Evolutionary conservation across 2,113 vertebrate genomes (phyloP).

Genomic region (Brevimyrus niger): DNA sequence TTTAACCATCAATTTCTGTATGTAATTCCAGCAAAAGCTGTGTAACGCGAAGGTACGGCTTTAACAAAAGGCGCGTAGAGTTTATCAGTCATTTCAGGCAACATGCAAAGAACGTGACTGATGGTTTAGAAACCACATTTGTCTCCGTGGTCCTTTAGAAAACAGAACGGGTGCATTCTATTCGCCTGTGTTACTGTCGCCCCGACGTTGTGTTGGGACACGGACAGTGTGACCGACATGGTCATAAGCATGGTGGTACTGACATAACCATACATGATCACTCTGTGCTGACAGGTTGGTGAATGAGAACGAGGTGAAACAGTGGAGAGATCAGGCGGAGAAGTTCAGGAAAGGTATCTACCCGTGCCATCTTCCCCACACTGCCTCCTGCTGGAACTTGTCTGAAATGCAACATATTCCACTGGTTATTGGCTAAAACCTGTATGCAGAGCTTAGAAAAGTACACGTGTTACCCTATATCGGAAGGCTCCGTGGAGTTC

Average conservation of each 20-base stretch:
- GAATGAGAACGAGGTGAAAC: constrained; percentile 95
- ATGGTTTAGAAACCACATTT: not conserved
- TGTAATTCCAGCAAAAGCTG: not conserved
- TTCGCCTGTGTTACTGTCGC: not conserved
- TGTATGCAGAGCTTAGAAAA: not conserved
- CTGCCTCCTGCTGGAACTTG: constrained; percentile 24
- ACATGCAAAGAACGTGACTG: not conserved
- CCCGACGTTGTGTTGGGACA: not conserved
- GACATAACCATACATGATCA: not conserved
- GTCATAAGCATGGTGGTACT: not conserved
- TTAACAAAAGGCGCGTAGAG: not conserved
- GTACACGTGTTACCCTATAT: not conserved
- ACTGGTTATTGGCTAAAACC: not conserved
- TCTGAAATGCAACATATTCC: constrained; percentile 8
- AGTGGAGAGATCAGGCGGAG: constrained; percentile 92
- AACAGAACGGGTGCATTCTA: not conserved
- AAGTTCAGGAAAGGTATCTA: constrained; percentile 88
- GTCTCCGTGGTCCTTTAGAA: not conserved
- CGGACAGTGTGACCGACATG: not conserved
- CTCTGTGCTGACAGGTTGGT: constrained; percentile 70
- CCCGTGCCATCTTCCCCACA: not conserved
- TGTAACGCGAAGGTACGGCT: not conserved
- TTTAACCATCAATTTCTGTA: constrained; percentile 15
- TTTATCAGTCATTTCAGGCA: not conserved
- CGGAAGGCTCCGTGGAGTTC: not conserved